phyloP scores from a whole-genome alignment of 1,140 invertebrate genomes.

The Drosophila nasuta region DNA sequence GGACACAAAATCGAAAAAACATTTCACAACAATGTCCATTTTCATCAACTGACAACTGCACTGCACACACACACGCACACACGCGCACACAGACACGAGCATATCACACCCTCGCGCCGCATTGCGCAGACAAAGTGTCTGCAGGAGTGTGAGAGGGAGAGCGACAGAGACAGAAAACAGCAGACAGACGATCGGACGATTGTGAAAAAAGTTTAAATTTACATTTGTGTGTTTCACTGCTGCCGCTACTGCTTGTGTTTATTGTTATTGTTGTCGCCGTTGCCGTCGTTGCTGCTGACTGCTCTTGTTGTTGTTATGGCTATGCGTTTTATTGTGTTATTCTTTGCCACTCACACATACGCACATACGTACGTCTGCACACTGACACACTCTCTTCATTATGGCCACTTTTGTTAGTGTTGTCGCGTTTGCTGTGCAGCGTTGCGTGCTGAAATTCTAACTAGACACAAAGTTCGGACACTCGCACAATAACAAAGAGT shows the following conservation, averaged over 20 bases:
- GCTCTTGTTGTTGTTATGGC: slow-evolving; percentile 19
- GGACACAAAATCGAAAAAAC: slow-evolving; percentile 75
- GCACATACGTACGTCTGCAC: slow-evolving; percentile 6
- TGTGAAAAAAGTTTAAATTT: slow-evolving; percentile 79
- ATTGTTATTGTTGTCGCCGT: slow-evolving; percentile 31
- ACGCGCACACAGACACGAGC: slow-evolving; percentile 2
- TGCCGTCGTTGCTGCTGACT: not conserved
- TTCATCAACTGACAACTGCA: slow-evolving; percentile 67
- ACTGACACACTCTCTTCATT: slow-evolving; percentile 42
- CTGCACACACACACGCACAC: slow-evolving; percentile 32
- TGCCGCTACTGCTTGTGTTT: slow-evolving; percentile 35
- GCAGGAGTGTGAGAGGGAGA: not conserved
- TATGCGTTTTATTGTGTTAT: slow-evolving; percentile 40
- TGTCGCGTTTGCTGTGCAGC: slow-evolving; percentile 55
- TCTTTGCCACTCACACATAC: slow-evolving; percentile 21
- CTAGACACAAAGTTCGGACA: slow-evolving; percentile 50
- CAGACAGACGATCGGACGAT: slow-evolving; percentile 39
- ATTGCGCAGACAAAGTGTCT: slow-evolving; percentile 43
- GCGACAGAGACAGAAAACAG: not conserved
- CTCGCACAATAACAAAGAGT: slow-evolving; percentile 27
- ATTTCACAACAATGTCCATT: slow-evolving; percentile 82
- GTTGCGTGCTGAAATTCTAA: slow-evolving; percentile 64
- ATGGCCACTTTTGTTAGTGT: slow-evolving; percentile 68
- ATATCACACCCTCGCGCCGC: slow-evolving; percentile 55
- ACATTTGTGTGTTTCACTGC: slow-evolving; percentile 70